Evolutionary conservation across 2,888 invertebrate species (phyloP).

Genomic region (Eumerus sabulonum): DNA sequence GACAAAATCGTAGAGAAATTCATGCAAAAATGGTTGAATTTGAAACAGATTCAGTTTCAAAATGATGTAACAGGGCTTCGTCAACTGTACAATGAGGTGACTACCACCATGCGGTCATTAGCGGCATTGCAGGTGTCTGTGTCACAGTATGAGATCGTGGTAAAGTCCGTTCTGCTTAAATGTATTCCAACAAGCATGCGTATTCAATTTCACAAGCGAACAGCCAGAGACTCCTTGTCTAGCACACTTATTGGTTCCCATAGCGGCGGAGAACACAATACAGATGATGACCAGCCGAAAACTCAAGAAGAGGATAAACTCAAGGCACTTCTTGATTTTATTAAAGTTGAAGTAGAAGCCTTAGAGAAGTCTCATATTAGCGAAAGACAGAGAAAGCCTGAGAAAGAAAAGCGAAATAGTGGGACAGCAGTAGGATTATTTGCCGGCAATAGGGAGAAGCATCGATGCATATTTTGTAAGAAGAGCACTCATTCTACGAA

Average conservation of each 20-base stretch:
- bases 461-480: constrained; percentile 42
- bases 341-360: constrained; percentile 49
- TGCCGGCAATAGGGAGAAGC: constrained; percentile 2
- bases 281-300: constrained; percentile 1
- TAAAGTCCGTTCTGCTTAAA: constrained; percentile 46
- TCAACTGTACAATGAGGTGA: constrained; percentile 43
- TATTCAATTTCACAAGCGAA: constrained; percentile 31
- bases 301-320: constrained; percentile 9
- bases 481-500: constrained; percentile 28
- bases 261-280: neutral
- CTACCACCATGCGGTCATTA: constrained; percentile 47
- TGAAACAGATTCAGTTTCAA: constrained; percentile 30
- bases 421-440: constrained; percentile 25
- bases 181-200: constrained; percentile 45
- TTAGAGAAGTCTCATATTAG: constrained; percentile 48
- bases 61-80: constrained; percentile 29
- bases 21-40: constrained; percentile 36
- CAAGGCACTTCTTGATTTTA: constrained; percentile 32
- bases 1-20: constrained; percentile 56
- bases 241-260: neutral
- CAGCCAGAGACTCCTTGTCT: constrained; percentile 5
- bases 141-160: constrained; percentile 51
- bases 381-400: constrained; percentile 25
- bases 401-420: too few relatives aligned
- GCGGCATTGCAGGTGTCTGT: constrained; percentile 48